phyloP scores from a whole-genome alignment of 2,888 invertebrate species.

The Hemicrepidius hirtus region DNA sequence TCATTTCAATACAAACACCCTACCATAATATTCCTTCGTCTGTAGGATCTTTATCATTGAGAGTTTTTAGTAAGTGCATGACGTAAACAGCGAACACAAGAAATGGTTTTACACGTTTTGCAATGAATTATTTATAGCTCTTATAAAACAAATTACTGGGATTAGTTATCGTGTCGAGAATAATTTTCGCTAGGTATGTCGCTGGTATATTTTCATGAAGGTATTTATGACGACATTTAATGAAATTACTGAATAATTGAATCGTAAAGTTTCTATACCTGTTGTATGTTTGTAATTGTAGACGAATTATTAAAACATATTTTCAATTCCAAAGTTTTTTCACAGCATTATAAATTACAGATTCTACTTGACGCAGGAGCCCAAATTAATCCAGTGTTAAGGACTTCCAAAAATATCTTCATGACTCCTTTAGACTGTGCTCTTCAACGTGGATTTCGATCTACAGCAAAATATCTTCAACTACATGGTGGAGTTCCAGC shows the following conservation, averaged over 20 bases:
- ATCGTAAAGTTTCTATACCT: neutral
- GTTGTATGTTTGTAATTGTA: too few species aligned
- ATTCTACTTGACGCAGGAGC: constrained; percentile 89
- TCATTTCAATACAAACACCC: constrained; percentile 28
- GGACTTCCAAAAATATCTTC: constrained; percentile 87
- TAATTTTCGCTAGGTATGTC: constrained; percentile 14
- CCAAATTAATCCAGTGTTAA: constrained; percentile 88
- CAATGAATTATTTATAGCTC: constrained; percentile 15
- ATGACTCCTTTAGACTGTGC: constrained; percentile 96
- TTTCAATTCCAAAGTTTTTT: constrained; percentile 23
- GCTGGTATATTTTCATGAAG: constrained; percentile 5
- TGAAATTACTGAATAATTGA: neutral
- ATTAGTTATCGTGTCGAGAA: neutral
- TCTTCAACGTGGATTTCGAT: constrained; percentile 87
- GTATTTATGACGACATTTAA: constrained; percentile 2
- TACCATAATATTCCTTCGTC: constrained; percentile 13
- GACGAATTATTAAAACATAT: neutral
- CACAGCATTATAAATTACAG: constrained; percentile 63
- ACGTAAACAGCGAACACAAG: constrained; percentile 12
- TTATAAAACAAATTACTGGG: constrained; percentile 5
- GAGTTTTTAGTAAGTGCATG: constrained; percentile 12
- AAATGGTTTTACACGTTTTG: constrained; percentile 19
- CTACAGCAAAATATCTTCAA: constrained; percentile 94
- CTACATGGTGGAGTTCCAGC: constrained; percentile 92
- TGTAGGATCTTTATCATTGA: constrained; percentile 21